Evolutionary conservation across 2,888 invertebrate species (phyloP).

Genomic region (Drosophila vallismaia): DNA sequence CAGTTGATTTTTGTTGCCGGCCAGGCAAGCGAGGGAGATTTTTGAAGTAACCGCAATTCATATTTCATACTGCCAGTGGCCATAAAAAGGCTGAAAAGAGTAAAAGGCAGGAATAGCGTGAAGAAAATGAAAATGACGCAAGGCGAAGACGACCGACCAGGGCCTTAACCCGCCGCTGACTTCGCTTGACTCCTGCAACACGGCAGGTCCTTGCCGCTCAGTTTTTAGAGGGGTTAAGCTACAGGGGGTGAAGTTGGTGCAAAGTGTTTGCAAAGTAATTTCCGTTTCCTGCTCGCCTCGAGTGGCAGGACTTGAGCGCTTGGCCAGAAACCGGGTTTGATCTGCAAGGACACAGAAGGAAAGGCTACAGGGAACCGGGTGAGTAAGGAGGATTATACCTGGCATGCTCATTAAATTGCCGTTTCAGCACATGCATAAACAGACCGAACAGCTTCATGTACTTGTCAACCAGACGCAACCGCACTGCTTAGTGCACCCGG

Average conservation of each 20-base stretch:
- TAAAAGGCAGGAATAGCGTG: conserved; percentile 56
- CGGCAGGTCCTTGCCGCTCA: conserved; percentile 13
- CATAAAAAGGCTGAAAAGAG: conserved; percentile 53
- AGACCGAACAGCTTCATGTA: conserved; percentile 35
- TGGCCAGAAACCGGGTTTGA: conserved; percentile 4
- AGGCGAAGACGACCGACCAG: conserved; percentile 21
- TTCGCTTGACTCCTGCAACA: conserved; percentile 66
- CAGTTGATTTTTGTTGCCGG: conserved; percentile 68
- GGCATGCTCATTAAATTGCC: conserved; percentile 46
- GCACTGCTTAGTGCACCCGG: conserved; percentile 10
- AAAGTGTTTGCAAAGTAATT: conserved; percentile 79
- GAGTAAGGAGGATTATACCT: conserved; percentile 35
- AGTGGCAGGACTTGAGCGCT: conserved; percentile 60
- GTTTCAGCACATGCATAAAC: conserved; percentile 49
- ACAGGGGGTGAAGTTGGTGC: conserved; percentile 47
- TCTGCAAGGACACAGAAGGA: neutral
- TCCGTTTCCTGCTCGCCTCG: conserved; percentile 75
- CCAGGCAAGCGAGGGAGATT: conserved; percentile 46
- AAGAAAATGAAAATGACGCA: conserved; percentile 71
- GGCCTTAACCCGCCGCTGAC: conserved; percentile 48
- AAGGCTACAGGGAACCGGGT: neutral
- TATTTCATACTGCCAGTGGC: conserved; percentile 72
- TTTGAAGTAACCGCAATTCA: conserved; percentile 74
- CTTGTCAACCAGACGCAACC: conserved; percentile 43
- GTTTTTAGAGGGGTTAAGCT: conserved; percentile 27